Conservation (phyloP, 2,797 vertebrate genomes). For the Paramormyrops hopkinsi region DNA sequence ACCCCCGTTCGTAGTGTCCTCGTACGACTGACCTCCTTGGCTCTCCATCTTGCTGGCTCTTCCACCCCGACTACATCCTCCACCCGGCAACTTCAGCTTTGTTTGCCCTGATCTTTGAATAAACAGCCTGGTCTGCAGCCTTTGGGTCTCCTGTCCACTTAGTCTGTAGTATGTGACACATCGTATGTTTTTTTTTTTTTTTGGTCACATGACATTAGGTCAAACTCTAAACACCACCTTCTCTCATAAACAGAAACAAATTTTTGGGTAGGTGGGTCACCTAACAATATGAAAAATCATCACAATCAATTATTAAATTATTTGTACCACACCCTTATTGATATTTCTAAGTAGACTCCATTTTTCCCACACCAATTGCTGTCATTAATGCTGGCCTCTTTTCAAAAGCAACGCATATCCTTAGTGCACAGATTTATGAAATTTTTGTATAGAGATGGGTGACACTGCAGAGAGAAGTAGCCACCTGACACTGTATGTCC, state of each 20-base stretch:
- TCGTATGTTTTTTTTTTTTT: not conserved
- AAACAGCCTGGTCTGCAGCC: no score
- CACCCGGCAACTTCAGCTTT: no score
- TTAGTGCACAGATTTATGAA: not conserved
- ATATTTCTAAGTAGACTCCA: not conserved
- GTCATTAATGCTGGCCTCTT: not conserved
- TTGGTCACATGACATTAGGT: not conserved
- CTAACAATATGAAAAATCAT: not conserved
- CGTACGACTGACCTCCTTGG: no score
- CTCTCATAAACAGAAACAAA: not conserved
- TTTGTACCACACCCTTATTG: not conserved
- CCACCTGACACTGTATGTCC: not conserved
- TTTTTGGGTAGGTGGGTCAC: not conserved
- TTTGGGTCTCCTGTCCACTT: no score
- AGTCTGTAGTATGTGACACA: no score
- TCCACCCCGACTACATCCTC: no score
- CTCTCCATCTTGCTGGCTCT: no score
- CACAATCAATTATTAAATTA: not conserved
- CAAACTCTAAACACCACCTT: not conserved
- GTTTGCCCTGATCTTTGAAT: no score
- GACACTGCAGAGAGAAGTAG: not conserved
- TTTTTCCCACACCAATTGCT: not conserved
- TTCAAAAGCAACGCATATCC: not conserved
- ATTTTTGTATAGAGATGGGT: not conserved
- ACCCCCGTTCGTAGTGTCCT: no score